Conservation (phyloP, 1,140 invertebrate genomes). For the Nasonia giraulti region DNA sequence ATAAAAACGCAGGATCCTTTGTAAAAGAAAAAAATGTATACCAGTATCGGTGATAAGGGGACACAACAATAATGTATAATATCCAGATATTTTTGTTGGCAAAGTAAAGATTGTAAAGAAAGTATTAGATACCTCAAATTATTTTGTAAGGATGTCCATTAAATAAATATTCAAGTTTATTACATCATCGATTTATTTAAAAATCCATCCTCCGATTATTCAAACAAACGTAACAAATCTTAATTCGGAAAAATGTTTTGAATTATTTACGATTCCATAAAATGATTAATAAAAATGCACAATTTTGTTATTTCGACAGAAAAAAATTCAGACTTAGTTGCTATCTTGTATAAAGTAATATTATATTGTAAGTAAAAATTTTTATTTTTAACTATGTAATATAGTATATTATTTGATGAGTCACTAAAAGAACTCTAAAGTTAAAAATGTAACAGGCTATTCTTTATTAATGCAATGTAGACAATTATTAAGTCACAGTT, state of each 20-base stretch:
- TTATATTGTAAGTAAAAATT: background rate
- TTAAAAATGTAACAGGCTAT: slow-evolving; percentile 20
- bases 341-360: background rate
- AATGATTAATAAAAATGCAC: background rate
- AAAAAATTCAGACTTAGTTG: background rate
- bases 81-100: slow-evolving; percentile 67
- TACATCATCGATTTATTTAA: slow-evolving; percentile 36
- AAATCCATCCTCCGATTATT: background rate
- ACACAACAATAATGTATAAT: slow-evolving; percentile 53
- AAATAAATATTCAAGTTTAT: slow-evolving; percentile 63
- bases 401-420: background rate
- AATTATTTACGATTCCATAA: background rate
- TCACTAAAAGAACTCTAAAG: background rate
- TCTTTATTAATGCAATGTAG: slow-evolving; percentile 32
- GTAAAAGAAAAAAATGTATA: slow-evolving; percentile 17
- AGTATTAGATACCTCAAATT: slow-evolving; percentile 60
- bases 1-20: background rate
- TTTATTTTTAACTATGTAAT: background rate
- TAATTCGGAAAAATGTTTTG: background rate
- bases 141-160: slow-evolving; percentile 65
- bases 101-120: slow-evolving; percentile 60
- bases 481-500: slow-evolving; percentile 29
- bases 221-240: background rate
- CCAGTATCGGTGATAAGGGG: slow-evolving; percentile 50
- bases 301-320: background rate